Percentiles rank a stretch among this genome's conserved stretches.
phyloP scores from a whole-genome alignment of 1,140 invertebrate species.

The Plectrocnemia conspersa region DNA sequence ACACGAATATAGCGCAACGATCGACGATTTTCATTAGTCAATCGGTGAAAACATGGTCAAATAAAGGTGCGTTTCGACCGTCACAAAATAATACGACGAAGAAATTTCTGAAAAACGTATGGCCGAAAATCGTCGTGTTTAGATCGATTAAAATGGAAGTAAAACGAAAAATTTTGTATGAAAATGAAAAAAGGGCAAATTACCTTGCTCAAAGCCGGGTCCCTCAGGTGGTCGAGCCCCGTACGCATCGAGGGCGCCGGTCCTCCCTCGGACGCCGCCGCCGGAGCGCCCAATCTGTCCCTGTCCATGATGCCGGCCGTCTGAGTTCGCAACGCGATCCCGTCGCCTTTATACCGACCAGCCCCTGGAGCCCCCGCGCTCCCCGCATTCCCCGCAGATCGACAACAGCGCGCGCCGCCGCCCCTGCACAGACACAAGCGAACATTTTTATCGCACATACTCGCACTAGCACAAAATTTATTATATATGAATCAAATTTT shows the following conservation, averaged over 20 bases:
- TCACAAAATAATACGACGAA: background rate
- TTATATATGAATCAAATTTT: too few species aligned
- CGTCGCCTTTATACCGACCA: slow-evolving; percentile 11
- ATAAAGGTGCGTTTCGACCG: background rate
- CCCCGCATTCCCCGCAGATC: slow-evolving; percentile 19
- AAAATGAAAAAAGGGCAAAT: slow-evolving; percentile 11
- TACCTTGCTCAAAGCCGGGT: slow-evolving; percentile 76
- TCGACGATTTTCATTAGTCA: too few species aligned
- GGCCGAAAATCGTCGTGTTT: background rate
- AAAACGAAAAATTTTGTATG: too few species aligned
- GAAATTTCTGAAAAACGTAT: background rate
- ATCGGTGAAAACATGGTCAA: too few species aligned
- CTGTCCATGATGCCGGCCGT: slow-evolving; percentile 49
- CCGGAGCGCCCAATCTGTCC: slow-evolving; percentile 61
- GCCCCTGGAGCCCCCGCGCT: background rate
- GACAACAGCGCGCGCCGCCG: slow-evolving; percentile 15
- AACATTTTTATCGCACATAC: too few species aligned
- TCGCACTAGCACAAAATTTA: too few species aligned
- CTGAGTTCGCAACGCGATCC: background rate
- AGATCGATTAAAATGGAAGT: background rate
- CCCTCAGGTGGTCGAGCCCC: slow-evolving; percentile 69
- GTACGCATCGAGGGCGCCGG: slow-evolving; percentile 49
- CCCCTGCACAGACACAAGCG: slow-evolving; percentile 8
- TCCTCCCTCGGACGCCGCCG: slow-evolving; percentile 50
- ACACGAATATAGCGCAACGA: too few species aligned